Conservation (phyloP, 2,113 vertebrate species). For the Tragelaphus scriptus region DNA sequence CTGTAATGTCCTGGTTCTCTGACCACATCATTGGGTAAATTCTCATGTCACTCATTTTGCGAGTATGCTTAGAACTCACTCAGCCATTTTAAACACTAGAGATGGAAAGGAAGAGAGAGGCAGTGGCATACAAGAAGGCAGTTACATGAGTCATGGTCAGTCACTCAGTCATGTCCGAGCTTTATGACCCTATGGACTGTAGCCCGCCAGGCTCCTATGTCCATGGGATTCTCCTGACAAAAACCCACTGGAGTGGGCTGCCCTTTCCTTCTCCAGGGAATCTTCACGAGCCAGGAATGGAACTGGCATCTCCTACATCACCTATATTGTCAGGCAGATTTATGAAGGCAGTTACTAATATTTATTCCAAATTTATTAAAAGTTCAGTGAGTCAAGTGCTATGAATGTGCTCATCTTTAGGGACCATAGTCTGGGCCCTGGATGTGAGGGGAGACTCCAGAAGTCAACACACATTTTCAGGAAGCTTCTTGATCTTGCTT, state of each 20-base stretch:
- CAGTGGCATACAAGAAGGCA: background rate
- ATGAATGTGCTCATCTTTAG: background rate
- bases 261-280: background rate
- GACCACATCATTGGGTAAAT: background rate
- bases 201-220: background rate
- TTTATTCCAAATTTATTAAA: background rate
- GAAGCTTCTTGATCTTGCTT: background rate
- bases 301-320: background rate
- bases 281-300: background rate
- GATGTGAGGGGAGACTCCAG: background rate
- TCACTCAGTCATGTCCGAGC: fast-evolving
- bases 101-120: background rate
- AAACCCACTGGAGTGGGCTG: background rate
- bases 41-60: background rate
- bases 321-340: background rate
- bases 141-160: background rate
- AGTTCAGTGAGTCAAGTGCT: background rate
- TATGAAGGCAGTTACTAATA: background rate
- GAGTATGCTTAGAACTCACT: background rate
- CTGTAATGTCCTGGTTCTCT: background rate
- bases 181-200: background rate
- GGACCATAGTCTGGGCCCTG: background rate
- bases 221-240: background rate
- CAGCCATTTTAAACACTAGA: background rate
- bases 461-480: background rate